Evolutionary conservation across 2,888 invertebrate genomes (phyloP).

Genomic region (Ophraella communa): DNA sequence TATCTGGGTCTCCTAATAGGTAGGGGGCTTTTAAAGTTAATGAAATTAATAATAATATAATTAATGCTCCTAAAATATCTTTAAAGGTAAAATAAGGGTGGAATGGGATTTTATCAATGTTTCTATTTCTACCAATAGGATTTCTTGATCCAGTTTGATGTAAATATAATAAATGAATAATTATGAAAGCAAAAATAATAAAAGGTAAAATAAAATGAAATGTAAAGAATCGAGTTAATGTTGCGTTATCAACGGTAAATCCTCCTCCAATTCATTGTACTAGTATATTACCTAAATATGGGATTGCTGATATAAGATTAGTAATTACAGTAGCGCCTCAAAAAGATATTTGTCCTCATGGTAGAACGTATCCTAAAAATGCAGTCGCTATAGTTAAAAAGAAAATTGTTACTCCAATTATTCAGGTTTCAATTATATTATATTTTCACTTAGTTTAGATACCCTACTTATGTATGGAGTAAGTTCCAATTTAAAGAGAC

Average conservation of each 20-base stretch:
- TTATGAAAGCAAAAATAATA: slow-evolving; percentile 66
- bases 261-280: slow-evolving; percentile 80
- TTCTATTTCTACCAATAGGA: not conserved
- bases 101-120: not conserved
- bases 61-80: slow-evolving; percentile 68
- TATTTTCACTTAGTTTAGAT: too few species aligned
- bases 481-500: too few species aligned
- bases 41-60: slow-evolving; percentile 64
- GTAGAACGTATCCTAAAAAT: slow-evolving; percentile 77
- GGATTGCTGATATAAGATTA: too few species aligned
- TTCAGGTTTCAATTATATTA: slow-evolving; percentile 66
- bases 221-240: slow-evolving; percentile 78
- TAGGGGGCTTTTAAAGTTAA: slow-evolving; percentile 66
- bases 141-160: not conserved
- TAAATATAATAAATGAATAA: slow-evolving; percentile 62
- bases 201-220: slow-evolving; percentile 78
- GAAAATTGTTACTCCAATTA: slow-evolving; percentile 69
- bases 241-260: slow-evolving; percentile 76
- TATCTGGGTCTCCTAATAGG: slow-evolving; percentile 73
- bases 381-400: slow-evolving; percentile 74
- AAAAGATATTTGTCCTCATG: slow-evolving; percentile 85
- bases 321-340: too few species aligned
- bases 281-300: too few species aligned
- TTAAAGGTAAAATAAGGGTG: slow-evolving; percentile 68
- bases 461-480: too few species aligned